Evolutionary conservation across 1,140 invertebrate species (phyloP), one percentile per base, ranked within the genome.

Genomic region (Calycopis cecrops): DNA sequence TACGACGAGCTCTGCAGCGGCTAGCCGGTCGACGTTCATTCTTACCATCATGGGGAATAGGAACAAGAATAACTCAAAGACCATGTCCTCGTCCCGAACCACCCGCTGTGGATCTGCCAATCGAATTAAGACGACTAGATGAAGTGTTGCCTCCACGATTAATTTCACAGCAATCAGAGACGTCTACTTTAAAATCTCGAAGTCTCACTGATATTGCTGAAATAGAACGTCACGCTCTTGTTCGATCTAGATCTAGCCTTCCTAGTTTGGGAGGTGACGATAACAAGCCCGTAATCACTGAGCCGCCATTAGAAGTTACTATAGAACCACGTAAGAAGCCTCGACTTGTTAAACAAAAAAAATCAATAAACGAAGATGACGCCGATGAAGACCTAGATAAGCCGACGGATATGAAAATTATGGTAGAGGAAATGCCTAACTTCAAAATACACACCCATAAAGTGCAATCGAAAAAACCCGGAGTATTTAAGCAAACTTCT

Each of bases 1-100:
- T 98, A 4, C 90, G 96, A 47, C 90, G 95, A 67, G 96, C 96
- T 6, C 90, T 98, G 35, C 95, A 97, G 85, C 94, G 95, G 89
- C 79, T 96, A 18, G 94, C 95, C 9, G 93, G 94, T 0, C 91
- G 93, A 1, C 92, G 92, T 11, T 96, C 95, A 91, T 96, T 96
- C 71, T 84, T 96, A 7, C 92, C 94, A 58, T 93, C 93, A 18
- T 95, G 93, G 93, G 91, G 91, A 48, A 89, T 90, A 35, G 90
- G 61, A 81, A 89, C 48, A 86, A 91, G 85, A 87, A 91, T 68
- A 64, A 90, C 52, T 59, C 77, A 83, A 54, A 69, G 86, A 65
- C 70, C 83, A 71, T 88, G 76, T 85, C 84, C 67, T 17, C 88
- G 90, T 57, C 91, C 92, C 37, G 83, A 85, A 61, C 84, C 81